Conservation (phyloP, 37 sponge, comb jelly and placozoan genomes). For the Eunapius fragilis region DNA sequence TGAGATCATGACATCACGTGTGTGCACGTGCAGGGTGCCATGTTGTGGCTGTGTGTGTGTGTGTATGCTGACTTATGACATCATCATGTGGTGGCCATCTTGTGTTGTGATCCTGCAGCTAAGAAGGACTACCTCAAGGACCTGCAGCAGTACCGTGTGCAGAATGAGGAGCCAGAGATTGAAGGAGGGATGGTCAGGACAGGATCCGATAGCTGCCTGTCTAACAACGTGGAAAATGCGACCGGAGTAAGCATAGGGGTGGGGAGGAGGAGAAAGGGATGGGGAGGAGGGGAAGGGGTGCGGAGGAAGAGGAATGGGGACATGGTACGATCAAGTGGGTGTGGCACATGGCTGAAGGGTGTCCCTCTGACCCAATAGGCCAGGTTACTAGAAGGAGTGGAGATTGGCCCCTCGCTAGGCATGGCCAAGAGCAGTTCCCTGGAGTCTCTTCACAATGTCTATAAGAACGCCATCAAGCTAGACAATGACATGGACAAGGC, state of each 20-base stretch:
- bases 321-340: too few species aligned
- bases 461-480: conserved; percentile 48
- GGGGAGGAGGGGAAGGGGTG: background rate
- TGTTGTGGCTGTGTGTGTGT: background rate
- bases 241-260: background rate
- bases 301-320: too few species aligned
- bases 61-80: too few species aligned
- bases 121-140: conserved; percentile 55
- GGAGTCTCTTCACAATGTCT: conserved; percentile 68
- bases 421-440: conserved; percentile 67
- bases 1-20: too few species aligned
- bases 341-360: background rate
- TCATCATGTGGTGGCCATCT: background rate
- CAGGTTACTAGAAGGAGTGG: conserved; percentile 31
- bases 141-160: conserved; percentile 25
- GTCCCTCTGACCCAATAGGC: background rate
- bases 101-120: conserved; percentile 19
- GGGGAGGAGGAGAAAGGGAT: too few species aligned
- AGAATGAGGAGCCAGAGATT: conserved; percentile 50
- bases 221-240: background rate
- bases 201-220: conserved; percentile 59
- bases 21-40: background rate
- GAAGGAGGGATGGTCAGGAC: conserved; percentile 58
- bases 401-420: conserved; percentile 52
- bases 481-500: conserved; percentile 8